A percentile compares a stretch with the other conserved stretches of the same genome.
These are phyloP conservation scores for Chloromyia formosa DNA, from an alignment of 2,888 invertebrate species.

Conservation along the genomic window DNA sequence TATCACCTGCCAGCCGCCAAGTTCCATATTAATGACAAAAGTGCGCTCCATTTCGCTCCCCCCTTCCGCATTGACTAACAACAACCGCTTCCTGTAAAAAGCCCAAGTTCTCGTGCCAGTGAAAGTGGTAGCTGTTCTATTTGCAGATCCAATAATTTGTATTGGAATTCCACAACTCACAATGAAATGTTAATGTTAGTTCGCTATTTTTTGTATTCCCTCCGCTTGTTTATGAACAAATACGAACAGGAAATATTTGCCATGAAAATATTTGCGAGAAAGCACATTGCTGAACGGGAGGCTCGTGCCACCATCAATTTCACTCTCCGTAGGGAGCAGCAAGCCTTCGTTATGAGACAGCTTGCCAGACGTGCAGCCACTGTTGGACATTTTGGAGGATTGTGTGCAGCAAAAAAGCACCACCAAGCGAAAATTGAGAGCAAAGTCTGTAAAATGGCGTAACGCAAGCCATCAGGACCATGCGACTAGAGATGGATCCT, in stretches of 20 bases:
- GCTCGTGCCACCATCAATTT: constrained; percentile 1
- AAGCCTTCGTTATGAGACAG: background rate
- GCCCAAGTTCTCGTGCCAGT: background rate
- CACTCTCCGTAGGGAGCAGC: constrained; percentile 11
- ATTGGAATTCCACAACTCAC: constrained; percentile 38
- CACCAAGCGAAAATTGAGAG: no score
- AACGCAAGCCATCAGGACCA: background rate
- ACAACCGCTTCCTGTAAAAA: no score
- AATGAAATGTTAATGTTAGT: constrained; percentile 46
- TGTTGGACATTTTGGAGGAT: background rate
- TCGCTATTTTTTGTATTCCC: constrained; percentile 25
- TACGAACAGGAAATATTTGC: constrained; percentile 51
- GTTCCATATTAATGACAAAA: no score
- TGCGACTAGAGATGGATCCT: background rate
- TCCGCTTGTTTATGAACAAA: constrained; percentile 44
- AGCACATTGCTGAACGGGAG: constrained; percentile 45
- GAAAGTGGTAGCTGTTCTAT: constrained; percentile 2
- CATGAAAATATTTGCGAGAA: constrained; percentile 52
- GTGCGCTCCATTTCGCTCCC: no score
- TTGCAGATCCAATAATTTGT: constrained; percentile 43
- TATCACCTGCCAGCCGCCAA: no score
- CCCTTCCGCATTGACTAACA: no score
- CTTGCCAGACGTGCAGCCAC: constrained; percentile 10
- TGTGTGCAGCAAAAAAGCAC: background rate
- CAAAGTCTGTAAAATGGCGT: background rate